Conservation (phyloP, 2,797 vertebrate species). For the Ibycter americanus region DNA sequence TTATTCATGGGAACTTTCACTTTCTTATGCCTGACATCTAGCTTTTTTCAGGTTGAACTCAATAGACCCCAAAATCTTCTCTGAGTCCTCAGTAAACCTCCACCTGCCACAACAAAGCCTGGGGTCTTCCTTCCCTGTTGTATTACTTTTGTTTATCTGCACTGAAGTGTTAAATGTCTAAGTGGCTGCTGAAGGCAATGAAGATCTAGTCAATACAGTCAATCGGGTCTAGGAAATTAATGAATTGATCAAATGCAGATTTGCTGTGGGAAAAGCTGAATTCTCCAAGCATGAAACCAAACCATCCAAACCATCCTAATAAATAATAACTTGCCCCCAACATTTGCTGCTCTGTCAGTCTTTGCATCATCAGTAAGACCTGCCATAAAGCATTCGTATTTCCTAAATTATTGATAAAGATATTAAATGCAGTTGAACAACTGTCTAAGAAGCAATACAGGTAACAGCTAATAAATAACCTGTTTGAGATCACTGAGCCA, state of each 20-base stretch:
- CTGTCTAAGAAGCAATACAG: neutral
- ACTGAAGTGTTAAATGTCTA: neutral
- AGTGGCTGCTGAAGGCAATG: neutral
- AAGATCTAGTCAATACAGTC: neutral
- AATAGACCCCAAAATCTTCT: fast-evolving
- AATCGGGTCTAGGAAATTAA: neutral
- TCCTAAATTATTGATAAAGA: neutral
- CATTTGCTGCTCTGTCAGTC: neutral
- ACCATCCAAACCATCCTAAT: neutral
- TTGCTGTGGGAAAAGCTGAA: neutral
- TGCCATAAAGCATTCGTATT: neutral
- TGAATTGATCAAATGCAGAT: neutral
- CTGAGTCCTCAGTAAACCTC: neutral
- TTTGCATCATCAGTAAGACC: neutral
- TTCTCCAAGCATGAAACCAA: neutral
- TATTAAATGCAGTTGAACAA: neutral
- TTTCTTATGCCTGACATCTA: neutral
- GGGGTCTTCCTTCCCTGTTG: neutral
- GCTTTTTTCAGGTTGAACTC: neutral
- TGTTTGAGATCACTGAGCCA: neutral
- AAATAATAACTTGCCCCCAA: neutral
- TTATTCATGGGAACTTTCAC: neutral
- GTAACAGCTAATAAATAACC: neutral
- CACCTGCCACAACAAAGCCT: neutral
- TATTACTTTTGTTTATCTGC: neutral